These are phyloP conservation scores for Ovibos moschatus DNA, from an alignment of 2,113 vertebrate species.

Conservation along the genomic window DNA sequence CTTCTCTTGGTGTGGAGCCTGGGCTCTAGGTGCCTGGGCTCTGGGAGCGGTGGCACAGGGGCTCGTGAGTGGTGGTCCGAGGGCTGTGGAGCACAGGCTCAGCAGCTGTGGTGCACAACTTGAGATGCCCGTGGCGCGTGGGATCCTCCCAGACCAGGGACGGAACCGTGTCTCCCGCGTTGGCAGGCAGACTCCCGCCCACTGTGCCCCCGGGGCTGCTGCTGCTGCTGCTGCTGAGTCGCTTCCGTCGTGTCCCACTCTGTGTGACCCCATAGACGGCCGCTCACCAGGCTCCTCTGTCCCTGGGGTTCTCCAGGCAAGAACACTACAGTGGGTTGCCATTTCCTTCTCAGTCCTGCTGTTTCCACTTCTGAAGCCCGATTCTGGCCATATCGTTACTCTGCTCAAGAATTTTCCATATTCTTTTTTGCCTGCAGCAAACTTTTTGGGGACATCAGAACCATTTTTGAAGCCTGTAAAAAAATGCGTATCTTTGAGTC, in stretches of 20 bases:
- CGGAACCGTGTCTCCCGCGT: fast-evolving
- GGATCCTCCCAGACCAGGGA: not conserved
- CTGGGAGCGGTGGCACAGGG: not conserved
- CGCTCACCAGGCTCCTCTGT: too few relatives aligned
- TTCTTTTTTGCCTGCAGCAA: not conserved
- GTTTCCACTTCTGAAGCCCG: constrained; percentile 17
- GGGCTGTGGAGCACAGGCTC: not conserved
- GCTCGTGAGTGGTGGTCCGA: not conserved
- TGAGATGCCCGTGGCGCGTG: fast-evolving
- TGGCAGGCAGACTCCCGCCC: not conserved
- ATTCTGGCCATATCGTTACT: not conserved
- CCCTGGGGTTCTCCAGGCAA: too few relatives aligned
- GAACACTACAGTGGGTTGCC: too few relatives aligned
- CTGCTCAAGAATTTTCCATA: not conserved
- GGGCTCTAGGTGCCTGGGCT: not conserved
- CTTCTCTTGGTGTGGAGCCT: not conserved
- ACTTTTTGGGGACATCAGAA: not conserved
- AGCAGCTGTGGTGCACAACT: not conserved
- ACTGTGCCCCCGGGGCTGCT: not conserved
- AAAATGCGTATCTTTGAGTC: not conserved
- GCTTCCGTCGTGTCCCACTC: too few relatives aligned
- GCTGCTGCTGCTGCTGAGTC: too few relatives aligned
- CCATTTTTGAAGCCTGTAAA: constrained; percentile 1
- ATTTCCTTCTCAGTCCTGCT: not conserved
- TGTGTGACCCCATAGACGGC: too few relatives aligned